Base-by-base conservation (phyloP, 2,113 vertebrate genomes). In the Chionomys nivalis region DNA sequence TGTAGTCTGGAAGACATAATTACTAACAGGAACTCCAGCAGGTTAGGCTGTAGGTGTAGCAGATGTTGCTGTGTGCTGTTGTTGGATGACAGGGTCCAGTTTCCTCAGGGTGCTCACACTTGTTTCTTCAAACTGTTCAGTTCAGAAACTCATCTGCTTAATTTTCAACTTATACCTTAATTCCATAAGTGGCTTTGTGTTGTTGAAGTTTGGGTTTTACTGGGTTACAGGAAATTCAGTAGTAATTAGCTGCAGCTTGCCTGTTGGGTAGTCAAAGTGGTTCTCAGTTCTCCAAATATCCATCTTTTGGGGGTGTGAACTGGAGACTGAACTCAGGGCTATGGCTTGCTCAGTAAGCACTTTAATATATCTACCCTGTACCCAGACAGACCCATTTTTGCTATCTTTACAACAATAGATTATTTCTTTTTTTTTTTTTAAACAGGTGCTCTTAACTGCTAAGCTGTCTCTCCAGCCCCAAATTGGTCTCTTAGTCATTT, bases 181-280 rank as follows among this genome's bases (percentile, higher is more conserved):
- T 97, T 97, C 87, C 96, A 96, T 44, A 72, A 95, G 66, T 75
- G 42, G n/a, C 83, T 75, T 93, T 28, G 14, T 92, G 63, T 52
- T 94, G 52, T 77, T 97, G 96, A 90, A 77, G 36, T 96, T 97
- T 97, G 87, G 42, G 81, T 94, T 97, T 97, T 90, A 70, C 92
- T 86, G 88, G 93, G 92, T 96, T 95, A 96, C 87, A 97, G 98
- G 97, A 97, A 98, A 93, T 23, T 98, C 96, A 95, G 91, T 96
- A 39, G 61, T 31, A 19, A 90, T 90, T 72, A 78, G 55, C 65
- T 61, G 89, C 10, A 83, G 55, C 82, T 75, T 94, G 21, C 4
- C 6, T 86, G 0, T 31, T 68, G 82, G 21, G 23, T 85, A 42
- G 83, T 93, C 91, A 66, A 75, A n/a, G 42, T 92, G 31, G 7